A percentile compares a stretch with the other conserved stretches of the same genome.
phyloP scores from a whole-genome alignment of 1,140 invertebrate genomes.

The Trichoplusia ni region DNA sequence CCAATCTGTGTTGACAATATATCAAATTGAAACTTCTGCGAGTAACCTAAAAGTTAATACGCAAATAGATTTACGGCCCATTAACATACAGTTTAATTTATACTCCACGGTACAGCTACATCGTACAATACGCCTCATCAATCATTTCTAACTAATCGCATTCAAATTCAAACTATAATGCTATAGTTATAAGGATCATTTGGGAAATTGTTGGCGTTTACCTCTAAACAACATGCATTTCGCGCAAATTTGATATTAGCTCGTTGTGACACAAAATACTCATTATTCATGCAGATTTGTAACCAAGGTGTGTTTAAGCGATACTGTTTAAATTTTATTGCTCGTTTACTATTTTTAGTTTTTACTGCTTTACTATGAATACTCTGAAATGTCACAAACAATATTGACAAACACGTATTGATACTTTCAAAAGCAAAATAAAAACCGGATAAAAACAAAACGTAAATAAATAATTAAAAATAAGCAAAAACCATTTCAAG shows the following conservation, averaged over 20 bases:
- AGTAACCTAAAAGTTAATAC: constrained; percentile 28
- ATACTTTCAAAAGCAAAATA: too few species aligned
- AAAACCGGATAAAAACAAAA: too few species aligned
- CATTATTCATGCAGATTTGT: constrained; percentile 41
- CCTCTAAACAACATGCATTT: constrained; percentile 25
- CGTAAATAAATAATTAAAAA: too few species aligned
- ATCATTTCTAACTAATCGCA: background rate
- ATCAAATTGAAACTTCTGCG: constrained; percentile 2
- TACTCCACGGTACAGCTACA: constrained; percentile 2
- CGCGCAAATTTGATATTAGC: constrained; percentile 28
- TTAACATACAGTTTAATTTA: constrained; percentile 33
- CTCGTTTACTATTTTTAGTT: background rate
- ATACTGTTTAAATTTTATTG: constrained; percentile 6
- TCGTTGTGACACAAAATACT: constrained; percentile 38
- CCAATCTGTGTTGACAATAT: background rate
- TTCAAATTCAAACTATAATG: background rate
- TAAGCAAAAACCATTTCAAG: too few species aligned
- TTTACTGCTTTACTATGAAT: background rate
- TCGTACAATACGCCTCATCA: constrained; percentile 19
- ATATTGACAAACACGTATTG: too few species aligned
- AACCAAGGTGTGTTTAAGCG: constrained; percentile 16
- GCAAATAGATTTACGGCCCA: constrained; percentile 39
- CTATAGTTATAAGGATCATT: background rate
- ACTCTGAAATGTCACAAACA: too few species aligned
- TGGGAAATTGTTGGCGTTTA: constrained; percentile 2